Percentiles rank a stretch among this genome's conserved stretches.
phyloP scores from a whole-genome alignment of 2,797 vertebrate species.

The Melanotaenia trifasciata region DNA sequence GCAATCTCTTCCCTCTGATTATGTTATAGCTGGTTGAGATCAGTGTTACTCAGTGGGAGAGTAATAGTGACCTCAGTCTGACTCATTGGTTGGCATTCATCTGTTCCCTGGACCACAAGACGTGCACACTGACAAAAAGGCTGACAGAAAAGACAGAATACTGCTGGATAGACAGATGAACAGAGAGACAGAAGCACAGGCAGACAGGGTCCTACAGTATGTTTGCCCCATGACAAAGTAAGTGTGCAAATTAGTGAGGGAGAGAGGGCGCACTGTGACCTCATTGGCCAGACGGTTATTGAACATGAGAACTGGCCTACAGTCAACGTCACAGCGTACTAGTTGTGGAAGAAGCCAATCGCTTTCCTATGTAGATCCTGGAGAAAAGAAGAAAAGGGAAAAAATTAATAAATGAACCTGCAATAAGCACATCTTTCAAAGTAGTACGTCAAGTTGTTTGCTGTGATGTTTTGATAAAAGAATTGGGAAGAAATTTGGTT shows the following conservation, averaged over 20 bases:
- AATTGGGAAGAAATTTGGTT: too few relatives aligned
- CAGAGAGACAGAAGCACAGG: conserved; percentile 46
- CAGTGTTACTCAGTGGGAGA: conserved; percentile 61
- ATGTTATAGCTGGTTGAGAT: conserved; percentile 62
- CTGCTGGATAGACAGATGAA: conserved; percentile 35
- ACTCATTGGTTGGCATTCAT: conserved; percentile 61
- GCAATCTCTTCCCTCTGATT: conserved; percentile 50
- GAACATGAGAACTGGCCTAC: conserved; percentile 37
- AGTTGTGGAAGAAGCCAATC: conserved; percentile 81
- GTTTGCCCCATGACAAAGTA: conserved; percentile 55
- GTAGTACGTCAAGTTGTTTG: neutral
- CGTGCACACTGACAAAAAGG: conserved; percentile 50
- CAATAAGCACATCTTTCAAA: neutral
- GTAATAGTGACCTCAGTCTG: conserved; percentile 71
- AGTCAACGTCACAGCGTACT: conserved; percentile 78
- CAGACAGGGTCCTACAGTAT: conserved; percentile 56
- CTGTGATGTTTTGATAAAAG: too few relatives aligned
- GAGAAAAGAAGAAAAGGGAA: conserved; percentile 24
- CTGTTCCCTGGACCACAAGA: conserved; percentile 40
- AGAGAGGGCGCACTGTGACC: conserved; percentile 57
- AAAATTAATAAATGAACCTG: neutral
- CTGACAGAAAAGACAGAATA: conserved; percentile 41
- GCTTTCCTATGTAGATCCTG: conserved; percentile 85
- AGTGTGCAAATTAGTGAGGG: conserved; percentile 52
- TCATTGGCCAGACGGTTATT: conserved; percentile 56